Evolutionary conservation across 2,113 vertebrate genomes (phyloP).

Genomic region (Nesoenas mayeri): DNA sequence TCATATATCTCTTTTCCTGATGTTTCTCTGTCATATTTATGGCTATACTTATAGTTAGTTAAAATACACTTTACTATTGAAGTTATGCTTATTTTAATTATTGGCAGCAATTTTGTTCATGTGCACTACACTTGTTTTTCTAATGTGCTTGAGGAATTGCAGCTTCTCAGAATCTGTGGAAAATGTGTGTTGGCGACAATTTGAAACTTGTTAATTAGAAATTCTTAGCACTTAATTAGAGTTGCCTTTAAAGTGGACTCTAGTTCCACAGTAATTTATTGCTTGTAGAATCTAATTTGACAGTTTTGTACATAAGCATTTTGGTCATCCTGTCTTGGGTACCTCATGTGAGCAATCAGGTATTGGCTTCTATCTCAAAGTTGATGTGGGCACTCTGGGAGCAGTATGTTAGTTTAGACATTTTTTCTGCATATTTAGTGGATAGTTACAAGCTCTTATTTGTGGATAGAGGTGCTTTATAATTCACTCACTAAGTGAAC

Average conservation of each 20-base stretch:
- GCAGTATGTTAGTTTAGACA: background rate
- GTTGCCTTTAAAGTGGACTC: background rate
- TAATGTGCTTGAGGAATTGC: background rate
- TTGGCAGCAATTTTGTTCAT: background rate
- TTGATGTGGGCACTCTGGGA: background rate
- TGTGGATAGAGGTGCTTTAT: background rate
- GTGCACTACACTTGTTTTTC: background rate
- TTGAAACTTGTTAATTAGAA: background rate
- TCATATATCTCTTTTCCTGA: background rate
- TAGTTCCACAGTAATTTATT: background rate
- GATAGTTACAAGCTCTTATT: background rate
- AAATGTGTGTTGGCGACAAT: background rate
- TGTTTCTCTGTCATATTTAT: background rate
- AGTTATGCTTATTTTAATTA: background rate
- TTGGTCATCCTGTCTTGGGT: background rate
- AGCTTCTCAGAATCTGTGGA: background rate
- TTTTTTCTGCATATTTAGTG: background rate
- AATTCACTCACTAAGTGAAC: background rate
- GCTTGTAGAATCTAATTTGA: background rate
- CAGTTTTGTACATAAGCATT: background rate
- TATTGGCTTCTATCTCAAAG: background rate
- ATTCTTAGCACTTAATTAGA: conserved; percentile 1
- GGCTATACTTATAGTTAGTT: background rate
- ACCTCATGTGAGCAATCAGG: background rate
- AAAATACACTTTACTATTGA: background rate